Percentiles rank a stretch among this genome's conserved stretches.
phyloP scores from a whole-genome alignment of 1,140 invertebrate genomes.

The Lepidurus couesii region DNA sequence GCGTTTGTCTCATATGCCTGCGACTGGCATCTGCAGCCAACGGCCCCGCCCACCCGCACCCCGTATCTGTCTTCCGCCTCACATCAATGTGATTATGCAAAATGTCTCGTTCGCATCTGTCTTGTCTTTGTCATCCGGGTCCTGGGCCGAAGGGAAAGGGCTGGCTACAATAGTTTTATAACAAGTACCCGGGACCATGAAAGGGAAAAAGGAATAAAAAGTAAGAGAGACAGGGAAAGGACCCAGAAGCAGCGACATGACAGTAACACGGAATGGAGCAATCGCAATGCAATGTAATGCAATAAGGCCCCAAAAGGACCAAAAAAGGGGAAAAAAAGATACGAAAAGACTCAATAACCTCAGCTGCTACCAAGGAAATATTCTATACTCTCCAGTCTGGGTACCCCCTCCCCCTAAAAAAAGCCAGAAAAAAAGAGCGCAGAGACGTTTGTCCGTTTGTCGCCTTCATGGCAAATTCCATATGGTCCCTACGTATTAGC shows the following conservation, averaged over 20 bases:
- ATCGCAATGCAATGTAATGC: conserved; percentile 3
- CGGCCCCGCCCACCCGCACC: not conserved
- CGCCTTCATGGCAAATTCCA: not conserved
- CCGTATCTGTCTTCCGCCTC: conserved; percentile 17
- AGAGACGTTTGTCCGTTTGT: not conserved
- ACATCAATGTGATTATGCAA: conserved; percentile 15
- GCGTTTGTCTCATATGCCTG: not conserved
- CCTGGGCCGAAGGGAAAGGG: not conserved
- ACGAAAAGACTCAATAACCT: not conserved
- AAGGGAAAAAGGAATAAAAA: not conserved
- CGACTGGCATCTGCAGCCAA: conserved; percentile 13
- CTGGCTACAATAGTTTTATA: not conserved
- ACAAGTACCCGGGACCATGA: not conserved
- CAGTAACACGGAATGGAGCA: conserved; percentile 2
- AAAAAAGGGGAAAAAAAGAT: not conserved
- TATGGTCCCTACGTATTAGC: conserved; percentile 16
- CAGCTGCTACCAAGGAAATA: conserved; percentile 8
- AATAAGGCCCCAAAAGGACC: not conserved
- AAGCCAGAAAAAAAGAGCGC: not conserved
- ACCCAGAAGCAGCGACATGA: not conserved
- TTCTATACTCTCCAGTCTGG: not conserved
- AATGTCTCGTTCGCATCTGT: not conserved
- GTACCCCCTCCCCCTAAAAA: not conserved
- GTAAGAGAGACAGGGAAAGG: not conserved
- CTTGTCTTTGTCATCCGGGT: conserved; percentile 18